Evolutionary conservation across 2,113 vertebrate species (phyloP), one percentile per base, ranked within the genome.

Genomic region (Ardeotis arabs): DNA sequence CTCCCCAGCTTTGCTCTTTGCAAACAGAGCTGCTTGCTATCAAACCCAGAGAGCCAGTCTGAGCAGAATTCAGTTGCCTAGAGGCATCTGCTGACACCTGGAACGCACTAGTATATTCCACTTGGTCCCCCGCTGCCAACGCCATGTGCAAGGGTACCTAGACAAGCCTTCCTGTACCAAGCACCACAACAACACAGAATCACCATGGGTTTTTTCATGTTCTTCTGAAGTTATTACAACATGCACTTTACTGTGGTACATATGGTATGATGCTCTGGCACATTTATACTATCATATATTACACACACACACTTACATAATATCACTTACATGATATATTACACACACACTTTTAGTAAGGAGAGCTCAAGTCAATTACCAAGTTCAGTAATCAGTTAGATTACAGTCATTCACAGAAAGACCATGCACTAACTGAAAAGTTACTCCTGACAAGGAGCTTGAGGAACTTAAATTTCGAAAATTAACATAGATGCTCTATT

Each of bases 61-160:
- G 41, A 77, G 67, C 39, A 87, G 29, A 68, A 69, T 35, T 41
- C 16, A 21, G 17, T 7, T 88, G 53, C 39, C 62, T 85, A 19
- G 33, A 74, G 6, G 27, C 41, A 63, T 19, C 14, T 72, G 35
- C 49, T 75, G 37, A 83, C 29, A 64, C 10, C n/a, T 41, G 9
- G 25, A 58, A 86, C 5, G 20, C 24, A 75, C 10, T 33, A 64
- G 18, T n/a, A 68, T 14, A 41, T 39, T 27, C 31, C 33, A 50
- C 37, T 25, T 27, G 2, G 1, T 3, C 29, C 44, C 24, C 1
- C 0, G 12, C 2, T 53, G 23, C 67, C n/a, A 58, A 28, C 1
- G 3, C 49, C 35, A 18, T 0, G 1, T 27, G 21, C 19, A 41
- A 73, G 37, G 24, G 41, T 27, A 58, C 25, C 49, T 44, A 22